Base-by-base conservation (phyloP, 1,140 invertebrate genomes). In the Ceratitis capitata region DNA sequence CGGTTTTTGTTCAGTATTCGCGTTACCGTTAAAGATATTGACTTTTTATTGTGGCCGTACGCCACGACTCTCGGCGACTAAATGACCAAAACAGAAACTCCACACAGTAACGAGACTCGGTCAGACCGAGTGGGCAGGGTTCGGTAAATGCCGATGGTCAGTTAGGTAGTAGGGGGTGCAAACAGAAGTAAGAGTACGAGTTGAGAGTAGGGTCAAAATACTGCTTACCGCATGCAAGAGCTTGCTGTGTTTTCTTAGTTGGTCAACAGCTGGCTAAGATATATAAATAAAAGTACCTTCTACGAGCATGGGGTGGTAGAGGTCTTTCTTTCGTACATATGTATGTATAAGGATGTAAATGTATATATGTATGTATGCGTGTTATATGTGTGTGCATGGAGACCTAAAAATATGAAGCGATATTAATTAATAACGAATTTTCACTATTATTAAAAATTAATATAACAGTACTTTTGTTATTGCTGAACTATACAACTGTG, bases 11-110 rank as follows among this genome's bases (percentile, higher is more conserved):
- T 10, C n/a, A 45, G 26, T 16, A 16, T 78, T 23, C n/a, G n/a
- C 23, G 39, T 26, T 9, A 14, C 69, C 19, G 32, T 29, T 69
- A 35, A 29, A 61, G 58, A 23, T 26, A 32, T 61, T 61, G 10
- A 32, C 32, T 12, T 69, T 35, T 39, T 35, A 69, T 32, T 35
- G 39, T 23, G 9, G 39, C n/a, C 69, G n/a, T 45, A 78, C 39
- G 6, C n/a, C 39, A 78, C 64, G 78, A 78, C 85, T 42, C 61
- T 84, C 61, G 69, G 69, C 51, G 45, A 86, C 64, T 51, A 84
- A 86, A 86, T 86, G 85, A 84, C 85, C 85, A 86, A 82, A 84
- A 82, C 85, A 86, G 51, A 84, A 39, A 58, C n/a, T 32, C 51
- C 45, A 32, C 53, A 9, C 32, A n/a, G 26, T 45, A 29, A 51